Evolutionary conservation across 2,888 invertebrate species (phyloP), one percentile per base, ranked within the genome.

Genomic region (Dromius quadrimaculatus): DNA sequence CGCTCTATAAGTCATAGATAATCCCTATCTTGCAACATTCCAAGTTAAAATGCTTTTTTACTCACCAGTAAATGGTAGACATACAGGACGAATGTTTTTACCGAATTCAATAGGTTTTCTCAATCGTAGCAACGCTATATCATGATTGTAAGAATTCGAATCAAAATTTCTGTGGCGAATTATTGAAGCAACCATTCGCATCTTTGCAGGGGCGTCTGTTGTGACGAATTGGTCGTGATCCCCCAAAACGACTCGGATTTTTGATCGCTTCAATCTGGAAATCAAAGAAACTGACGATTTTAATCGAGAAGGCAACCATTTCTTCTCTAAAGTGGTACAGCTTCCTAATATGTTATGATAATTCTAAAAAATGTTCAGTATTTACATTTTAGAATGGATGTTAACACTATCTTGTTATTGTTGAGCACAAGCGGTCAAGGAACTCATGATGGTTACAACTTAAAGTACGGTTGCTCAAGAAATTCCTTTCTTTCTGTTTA

Each of bases 211-310:
- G 5, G 91, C 90, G 79, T 93, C 93, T 0, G 89, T 87, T 0
- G 91, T 92, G 20, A 91, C 86, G 61, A 90, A 90, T 81, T 93
- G 93, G 80, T 94, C 93, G 78, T 94, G 92, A 82, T 94, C 94
- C 0, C 94, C 94, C 36, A 94, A 87, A 73, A 94, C 89, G 1
- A 94, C 88, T 32, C 93, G 87, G 74, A 94, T 93, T 81, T 92
- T 93, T 0, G 93, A 91, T 38, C 91, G 86, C 77, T 92, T 90
- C 36, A 94, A 80, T 76, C 93, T 93, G 82, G 3, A 85, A 81
- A 47, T n/a, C n/a, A n/a, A n/a, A n/a, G n/a, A n/a, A n/a, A n/a
- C n/a, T n/a, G n/a, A n/a, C n/a, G n/a, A n/a, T n/a, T n/a, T n/a
- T n/a, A n/a, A n/a, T n/a, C n/a, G n/a, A n/a, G n/a, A n/a, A n/a